Conservation (phyloP, 1,140 invertebrate genomes). For the Theocolax elegans region DNA sequence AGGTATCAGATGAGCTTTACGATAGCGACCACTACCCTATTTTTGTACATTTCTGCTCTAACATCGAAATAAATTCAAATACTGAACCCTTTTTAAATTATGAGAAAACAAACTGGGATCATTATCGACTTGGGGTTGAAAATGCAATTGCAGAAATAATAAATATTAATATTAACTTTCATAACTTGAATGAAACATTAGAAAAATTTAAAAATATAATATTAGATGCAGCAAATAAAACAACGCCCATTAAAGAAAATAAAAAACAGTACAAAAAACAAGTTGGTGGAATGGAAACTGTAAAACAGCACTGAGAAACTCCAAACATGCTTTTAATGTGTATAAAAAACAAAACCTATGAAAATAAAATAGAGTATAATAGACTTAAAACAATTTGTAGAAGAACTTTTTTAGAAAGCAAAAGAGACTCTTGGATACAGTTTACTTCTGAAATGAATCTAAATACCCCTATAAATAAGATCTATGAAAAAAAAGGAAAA, state of each 20-base stretch:
- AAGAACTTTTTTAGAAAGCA: constrained; percentile 29
- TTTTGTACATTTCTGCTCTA: no score
- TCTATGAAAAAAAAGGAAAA: not conserved
- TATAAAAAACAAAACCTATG: constrained; percentile 49
- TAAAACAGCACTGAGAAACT: not conserved
- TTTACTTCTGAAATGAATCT: constrained; percentile 5
- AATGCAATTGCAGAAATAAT: not conserved
- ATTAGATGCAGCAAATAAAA: not conserved
- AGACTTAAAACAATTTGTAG: constrained; percentile 43
- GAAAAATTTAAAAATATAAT: constrained; percentile 1
- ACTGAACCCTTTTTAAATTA: not conserved
- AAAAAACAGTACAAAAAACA: not conserved
- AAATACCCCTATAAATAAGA: not conserved
- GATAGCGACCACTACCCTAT: no score
- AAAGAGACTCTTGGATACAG: constrained; percentile 31
- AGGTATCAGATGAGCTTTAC: no score
- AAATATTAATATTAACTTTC: not conserved
- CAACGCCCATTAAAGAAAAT: not conserved
- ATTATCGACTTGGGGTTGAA: not conserved
- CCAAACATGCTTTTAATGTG: not conserved
- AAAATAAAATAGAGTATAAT: constrained; percentile 49
- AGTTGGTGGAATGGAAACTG: not conserved
- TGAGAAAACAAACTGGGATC: not conserved
- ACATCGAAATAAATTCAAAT: no score
- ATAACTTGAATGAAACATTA: no score